Evolutionary conservation across 2,888 invertebrate species (phyloP).

Genomic region (Mesorhabditis spiculigera): DNA sequence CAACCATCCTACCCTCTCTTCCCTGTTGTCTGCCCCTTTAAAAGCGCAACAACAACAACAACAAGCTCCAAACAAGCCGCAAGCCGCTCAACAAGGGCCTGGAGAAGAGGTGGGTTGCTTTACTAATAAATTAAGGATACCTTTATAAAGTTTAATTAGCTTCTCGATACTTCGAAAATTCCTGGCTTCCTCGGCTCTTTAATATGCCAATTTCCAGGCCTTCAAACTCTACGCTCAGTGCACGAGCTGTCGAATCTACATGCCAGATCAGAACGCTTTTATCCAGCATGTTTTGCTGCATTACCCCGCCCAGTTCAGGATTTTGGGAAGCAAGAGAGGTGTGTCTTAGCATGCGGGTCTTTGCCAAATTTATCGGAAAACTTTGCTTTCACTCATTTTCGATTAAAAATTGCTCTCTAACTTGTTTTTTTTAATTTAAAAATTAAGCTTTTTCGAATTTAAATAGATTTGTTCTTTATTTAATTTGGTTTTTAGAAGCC

Average conservation of each 20-base stretch:
- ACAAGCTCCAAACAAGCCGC: too few species aligned
- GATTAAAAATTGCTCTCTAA: too few species aligned
- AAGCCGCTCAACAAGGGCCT: too few species aligned
- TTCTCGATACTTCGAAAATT: too few species aligned
- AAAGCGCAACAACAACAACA: neutral
- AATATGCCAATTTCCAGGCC: neutral
- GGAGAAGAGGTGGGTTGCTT: too few species aligned
- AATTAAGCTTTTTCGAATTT: too few species aligned
- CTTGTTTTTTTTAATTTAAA: too few species aligned
- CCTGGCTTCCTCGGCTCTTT: too few species aligned
- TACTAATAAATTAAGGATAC: too few species aligned
- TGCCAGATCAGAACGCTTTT: neutral
- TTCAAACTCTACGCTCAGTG: neutral
- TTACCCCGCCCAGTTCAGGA: neutral
- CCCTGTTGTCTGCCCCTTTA: conserved; percentile 2
- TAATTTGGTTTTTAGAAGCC: too few species aligned
- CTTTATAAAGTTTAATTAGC: too few species aligned
- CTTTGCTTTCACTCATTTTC: neutral
- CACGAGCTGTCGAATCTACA: neutral
- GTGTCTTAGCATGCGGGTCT: neutral
- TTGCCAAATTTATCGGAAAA: neutral
- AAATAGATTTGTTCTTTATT: too few species aligned
- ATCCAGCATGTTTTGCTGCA: neutral
- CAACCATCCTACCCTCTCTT: neutral
- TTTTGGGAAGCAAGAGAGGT: neutral